Evolutionary conservation across 2,113 vertebrate genomes (phyloP).

Genomic region (pig (Sus scrofa)): T2T-Sscrofa CM000817.6:14714001-14714500

Average conservation of each 20-base stretch:
- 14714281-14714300: not conserved
- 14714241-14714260: not conserved
- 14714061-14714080: not conserved
- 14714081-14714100: not conserved
- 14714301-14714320: not conserved
- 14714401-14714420: not conserved
- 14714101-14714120: not conserved
- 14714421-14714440: not conserved
- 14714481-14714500: not conserved
- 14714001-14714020: not conserved
- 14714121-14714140: not conserved
- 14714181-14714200: not conserved
- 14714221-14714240: not conserved
- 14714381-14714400: not conserved
- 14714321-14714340: not conserved
- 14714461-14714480: not conserved
- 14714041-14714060: not conserved
- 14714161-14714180: not conserved
- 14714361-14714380: not conserved
- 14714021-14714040: not conserved
- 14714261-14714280: not conserved
- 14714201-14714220: not conserved
- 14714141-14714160: not conserved
- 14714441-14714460: not conserved
- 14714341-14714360: not conserved